Percentiles rank a stretch among this genome's conserved stretches.
Conservation (phyloP, 2,797 vertebrate genomes). For the Pangasius sanitwongsei region DNA sequence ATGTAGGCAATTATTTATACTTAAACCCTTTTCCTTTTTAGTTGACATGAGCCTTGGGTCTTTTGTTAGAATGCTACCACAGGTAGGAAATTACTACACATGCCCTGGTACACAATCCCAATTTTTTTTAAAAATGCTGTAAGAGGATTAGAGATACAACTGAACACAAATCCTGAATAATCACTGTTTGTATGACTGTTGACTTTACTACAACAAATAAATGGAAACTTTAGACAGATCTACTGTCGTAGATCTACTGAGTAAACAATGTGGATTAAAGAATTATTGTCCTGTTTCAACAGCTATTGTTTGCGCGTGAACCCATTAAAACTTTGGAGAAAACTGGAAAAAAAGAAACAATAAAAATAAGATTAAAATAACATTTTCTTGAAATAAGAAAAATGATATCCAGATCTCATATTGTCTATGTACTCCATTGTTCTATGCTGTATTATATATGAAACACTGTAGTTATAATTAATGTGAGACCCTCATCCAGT, state of each 20-base stretch:
- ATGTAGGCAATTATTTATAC: not conserved
- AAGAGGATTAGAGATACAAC: constrained; percentile 6
- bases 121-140: not conserved
- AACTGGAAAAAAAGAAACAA: not conserved
- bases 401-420: not conserved
- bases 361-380: no score
- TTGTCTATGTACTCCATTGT: constrained; percentile 2
- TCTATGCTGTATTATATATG: constrained; percentile 8
- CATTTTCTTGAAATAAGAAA: not conserved
- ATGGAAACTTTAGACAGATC: not conserved
- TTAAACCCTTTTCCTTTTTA: not conserved
- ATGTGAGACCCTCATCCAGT: not conserved
- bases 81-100: not conserved
- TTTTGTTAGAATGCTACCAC: not conserved
- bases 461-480: constrained; percentile 16
- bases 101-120: not conserved
- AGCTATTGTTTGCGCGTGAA: not conserved
- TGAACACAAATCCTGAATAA: not conserved
- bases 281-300: constrained; percentile 6
- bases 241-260: not conserved
- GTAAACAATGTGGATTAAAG: constrained; percentile 1
- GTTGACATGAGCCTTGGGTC: not conserved
- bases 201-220: constrained; percentile 3
- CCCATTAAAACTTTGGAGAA: constrained; percentile 7
- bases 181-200: not conserved